These are phyloP conservation scores for Hypocryptadius cinnamomeus DNA, from an alignment of 2,113 vertebrate species.

Conservation along the genomic window DNA sequence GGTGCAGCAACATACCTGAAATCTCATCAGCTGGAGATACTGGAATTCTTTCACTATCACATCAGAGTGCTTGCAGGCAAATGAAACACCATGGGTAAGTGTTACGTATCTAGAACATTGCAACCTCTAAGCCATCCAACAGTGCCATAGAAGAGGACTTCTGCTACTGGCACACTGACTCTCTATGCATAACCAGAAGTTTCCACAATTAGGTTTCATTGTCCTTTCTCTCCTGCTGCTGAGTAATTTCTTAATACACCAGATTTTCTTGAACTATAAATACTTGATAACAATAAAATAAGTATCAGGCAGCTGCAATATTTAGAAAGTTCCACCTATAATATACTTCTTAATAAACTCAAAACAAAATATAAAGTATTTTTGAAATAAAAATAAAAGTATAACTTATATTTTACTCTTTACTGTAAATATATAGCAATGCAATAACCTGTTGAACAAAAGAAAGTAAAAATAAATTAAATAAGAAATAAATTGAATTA, in stretches of 20 bases:
- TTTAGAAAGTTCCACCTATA: background rate
- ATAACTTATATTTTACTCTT: background rate
- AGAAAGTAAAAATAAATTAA: background rate
- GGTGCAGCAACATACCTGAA: background rate
- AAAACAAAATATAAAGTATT: background rate
- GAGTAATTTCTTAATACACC: background rate
- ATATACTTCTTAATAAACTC: background rate
- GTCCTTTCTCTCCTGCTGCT: background rate
- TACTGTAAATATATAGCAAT: background rate
- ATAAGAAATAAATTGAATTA: background rate
- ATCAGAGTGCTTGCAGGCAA: background rate
- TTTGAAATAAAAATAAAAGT: background rate
- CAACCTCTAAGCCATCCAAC: background rate
- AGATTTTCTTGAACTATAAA: background rate
- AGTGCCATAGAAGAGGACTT: background rate
- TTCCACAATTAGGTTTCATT: background rate
- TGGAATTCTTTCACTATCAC: background rate
- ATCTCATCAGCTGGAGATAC: background rate
- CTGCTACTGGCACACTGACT: background rate
- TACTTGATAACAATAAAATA: background rate
- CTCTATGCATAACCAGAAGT: background rate
- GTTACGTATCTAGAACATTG: background rate
- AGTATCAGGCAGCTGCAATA: background rate
- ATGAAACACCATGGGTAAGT: rapidly evolving
- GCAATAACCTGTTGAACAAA: background rate